Evolutionary conservation across 2,113 vertebrate genomes (phyloP).

Genomic region (Harpagus bidentatus): DNA sequence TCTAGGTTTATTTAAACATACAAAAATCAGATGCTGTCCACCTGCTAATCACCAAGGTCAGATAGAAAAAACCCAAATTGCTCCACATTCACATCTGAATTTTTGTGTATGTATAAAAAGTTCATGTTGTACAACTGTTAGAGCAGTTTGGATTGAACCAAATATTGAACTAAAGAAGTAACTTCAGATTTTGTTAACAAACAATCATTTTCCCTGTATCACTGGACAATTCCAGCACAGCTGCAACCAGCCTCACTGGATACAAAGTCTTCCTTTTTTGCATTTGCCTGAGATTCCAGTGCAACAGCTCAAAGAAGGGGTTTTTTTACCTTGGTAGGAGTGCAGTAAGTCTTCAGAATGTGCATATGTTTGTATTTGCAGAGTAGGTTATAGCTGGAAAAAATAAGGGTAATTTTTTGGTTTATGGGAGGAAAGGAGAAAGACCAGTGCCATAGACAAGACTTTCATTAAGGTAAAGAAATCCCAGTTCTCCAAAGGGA

Average conservation of each 20-base stretch:
- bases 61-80: neutral
- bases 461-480: slow-evolving; percentile 6
- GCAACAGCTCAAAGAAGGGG: neutral
- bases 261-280: neutral
- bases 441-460: neutral
- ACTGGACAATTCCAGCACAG: neutral
- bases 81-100: neutral
- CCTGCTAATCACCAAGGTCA: neutral
- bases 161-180: neutral
- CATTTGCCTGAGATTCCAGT: neutral
- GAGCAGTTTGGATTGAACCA: neutral
- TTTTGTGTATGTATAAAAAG: neutral
- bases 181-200: neutral
- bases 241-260: neutral
- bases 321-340: neutral
- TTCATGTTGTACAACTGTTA: neutral
- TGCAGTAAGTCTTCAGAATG: neutral
- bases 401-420: neutral
- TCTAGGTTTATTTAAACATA: neutral
- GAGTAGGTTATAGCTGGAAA: neutral
- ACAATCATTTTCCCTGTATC: neutral
- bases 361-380: neutral
- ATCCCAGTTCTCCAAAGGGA: neutral
- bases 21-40: slow-evolving; percentile 8
- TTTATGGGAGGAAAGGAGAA: neutral